Conservation (phyloP, 2,888 invertebrate genomes). For the Coremacera marginata region DNA sequence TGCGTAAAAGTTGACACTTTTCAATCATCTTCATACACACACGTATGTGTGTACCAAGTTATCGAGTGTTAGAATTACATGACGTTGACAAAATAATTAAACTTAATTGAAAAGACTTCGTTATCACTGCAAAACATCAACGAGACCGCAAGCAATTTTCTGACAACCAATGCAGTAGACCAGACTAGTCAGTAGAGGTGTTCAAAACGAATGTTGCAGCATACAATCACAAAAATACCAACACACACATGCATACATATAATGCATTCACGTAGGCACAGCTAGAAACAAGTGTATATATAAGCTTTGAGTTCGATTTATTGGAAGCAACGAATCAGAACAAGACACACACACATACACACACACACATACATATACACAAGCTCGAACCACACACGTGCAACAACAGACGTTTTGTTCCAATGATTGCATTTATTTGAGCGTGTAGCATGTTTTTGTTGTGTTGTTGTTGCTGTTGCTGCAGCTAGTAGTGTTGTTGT, state of each 20-base stretch:
- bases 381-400: neutral
- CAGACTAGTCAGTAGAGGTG: neutral
- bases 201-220: neutral
- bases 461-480: conserved; percentile 14
- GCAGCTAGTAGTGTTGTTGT: neutral
- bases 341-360: conserved; percentile 2
- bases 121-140: conserved; percentile 24
- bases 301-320: neutral
- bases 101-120: conserved; percentile 45
- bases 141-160: conserved; percentile 31
- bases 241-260: neutral
- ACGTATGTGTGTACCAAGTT: neutral
- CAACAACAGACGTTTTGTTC: conserved; percentile 16
- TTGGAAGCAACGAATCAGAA: conserved; percentile 23
- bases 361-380: neutral
- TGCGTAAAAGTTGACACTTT: neutral
- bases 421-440: conserved; percentile 27
- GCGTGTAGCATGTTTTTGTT: neutral
- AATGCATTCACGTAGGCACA: too few relatives aligned
- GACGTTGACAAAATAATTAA: conserved; percentile 47
- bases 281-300: too few relatives aligned
- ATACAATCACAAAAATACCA: conserved; percentile 11
- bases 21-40: neutral
- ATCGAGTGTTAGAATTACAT: conserved; percentile 18
- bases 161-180: conserved; percentile 7